Conservation (phyloP, 2,888 invertebrate genomes). For the Pristionchus exspectatus region DNA sequence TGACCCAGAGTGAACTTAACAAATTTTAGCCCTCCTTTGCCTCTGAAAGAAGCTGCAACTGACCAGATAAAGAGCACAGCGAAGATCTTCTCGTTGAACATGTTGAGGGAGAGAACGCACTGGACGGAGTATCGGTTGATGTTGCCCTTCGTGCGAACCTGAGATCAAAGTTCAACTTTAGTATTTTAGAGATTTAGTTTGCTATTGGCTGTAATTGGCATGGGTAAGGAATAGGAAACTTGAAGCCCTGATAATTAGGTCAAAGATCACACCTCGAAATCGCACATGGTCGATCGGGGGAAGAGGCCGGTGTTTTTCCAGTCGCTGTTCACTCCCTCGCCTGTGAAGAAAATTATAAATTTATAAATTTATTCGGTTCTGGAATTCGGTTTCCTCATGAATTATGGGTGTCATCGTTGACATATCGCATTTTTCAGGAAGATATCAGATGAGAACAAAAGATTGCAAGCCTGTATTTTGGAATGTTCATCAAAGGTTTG, state of each 20-base stretch:
- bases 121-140: constrained; percentile 56
- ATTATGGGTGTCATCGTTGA: no score
- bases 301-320: constrained; percentile 65
- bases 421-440: no score
- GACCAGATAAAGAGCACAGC: constrained; percentile 68
- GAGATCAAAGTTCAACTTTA: background rate
- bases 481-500: no score
- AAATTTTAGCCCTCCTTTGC: no score
- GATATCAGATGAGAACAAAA: no score
- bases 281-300: constrained; percentile 68
- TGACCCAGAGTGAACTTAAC: no score
- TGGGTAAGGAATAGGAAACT: background rate
- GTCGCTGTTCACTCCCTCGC: constrained; percentile 51
- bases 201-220: background rate
- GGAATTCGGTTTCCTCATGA: no score
- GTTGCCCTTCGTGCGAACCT: constrained; percentile 60
- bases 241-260: background rate
- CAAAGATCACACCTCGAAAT: constrained; percentile 59
- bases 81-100: constrained; percentile 77
- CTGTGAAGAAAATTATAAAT: background rate
- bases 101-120: constrained; percentile 73
- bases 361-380: background rate
- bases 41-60: no score
- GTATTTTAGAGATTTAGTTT: background rate
- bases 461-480: no score